Evolutionary conservation across 1,140 invertebrate species (phyloP).

Genomic region (Hycleus cichorii): DNA sequence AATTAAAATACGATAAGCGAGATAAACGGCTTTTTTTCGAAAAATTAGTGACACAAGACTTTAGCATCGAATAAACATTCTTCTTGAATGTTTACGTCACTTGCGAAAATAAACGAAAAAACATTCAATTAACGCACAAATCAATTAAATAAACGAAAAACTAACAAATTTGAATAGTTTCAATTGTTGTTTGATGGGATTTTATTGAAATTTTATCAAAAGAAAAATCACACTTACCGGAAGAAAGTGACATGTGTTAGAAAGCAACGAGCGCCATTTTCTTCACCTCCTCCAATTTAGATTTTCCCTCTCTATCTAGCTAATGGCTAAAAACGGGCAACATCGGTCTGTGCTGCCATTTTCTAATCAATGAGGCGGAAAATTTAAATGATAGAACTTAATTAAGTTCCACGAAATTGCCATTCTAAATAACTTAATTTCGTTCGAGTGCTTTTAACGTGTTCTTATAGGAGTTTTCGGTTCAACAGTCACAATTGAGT

Average conservation of each 20-base stretch:
- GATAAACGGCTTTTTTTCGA: not conserved
- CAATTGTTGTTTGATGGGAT: not conserved
- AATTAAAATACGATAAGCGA: constrained; percentile 11
- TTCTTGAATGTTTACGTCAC: constrained; percentile 26
- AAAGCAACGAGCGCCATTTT: constrained; percentile 30
- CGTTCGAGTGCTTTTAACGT: too few species aligned
- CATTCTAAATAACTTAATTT: too few species aligned
- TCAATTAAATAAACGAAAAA: not conserved
- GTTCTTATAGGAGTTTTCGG: too few species aligned
- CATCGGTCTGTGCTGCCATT: too few species aligned
- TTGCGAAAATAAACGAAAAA: not conserved
- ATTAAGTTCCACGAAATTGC: too few species aligned
- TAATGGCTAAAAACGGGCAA: constrained; percentile 43
- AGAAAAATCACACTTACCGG: constrained; percentile 23
- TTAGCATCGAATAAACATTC: not conserved
- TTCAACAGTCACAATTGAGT: too few species aligned
- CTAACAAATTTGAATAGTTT: not conserved
- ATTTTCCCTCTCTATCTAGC: too few species aligned
- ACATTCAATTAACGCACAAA: constrained; percentile 1
- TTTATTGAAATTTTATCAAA: not conserved
- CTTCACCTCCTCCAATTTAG: constrained; percentile 1
- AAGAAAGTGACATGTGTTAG: constrained; percentile 32
- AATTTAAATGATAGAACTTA: too few species aligned
- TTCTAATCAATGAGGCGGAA: too few species aligned
- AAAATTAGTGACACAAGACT: constrained; percentile 1